A percentile compares a stretch with the other conserved stretches of the same genome.
These are phyloP conservation scores for Melieria omissa DNA, from an alignment of 2,888 invertebrate species.

Conservation along the genomic window DNA sequence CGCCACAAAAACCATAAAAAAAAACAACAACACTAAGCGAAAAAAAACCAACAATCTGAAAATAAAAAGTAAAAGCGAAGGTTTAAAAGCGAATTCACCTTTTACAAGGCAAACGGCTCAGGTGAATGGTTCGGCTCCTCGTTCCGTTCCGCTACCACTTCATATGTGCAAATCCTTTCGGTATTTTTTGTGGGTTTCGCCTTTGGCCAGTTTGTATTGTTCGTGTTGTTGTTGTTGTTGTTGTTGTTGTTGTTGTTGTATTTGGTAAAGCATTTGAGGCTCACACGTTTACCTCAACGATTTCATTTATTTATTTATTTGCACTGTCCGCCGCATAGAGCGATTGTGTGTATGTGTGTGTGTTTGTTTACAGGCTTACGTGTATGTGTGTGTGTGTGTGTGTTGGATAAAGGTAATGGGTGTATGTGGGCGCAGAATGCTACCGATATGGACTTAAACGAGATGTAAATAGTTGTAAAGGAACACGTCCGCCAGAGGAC, in stretches of 20 bases:
- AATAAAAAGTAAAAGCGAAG: neutral
- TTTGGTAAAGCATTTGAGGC: slow-evolving; percentile 28
- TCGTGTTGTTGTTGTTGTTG: neutral
- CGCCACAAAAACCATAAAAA: no score
- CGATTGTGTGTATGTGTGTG: neutral
- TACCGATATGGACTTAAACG: slow-evolving; percentile 28
- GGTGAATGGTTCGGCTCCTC: neutral
- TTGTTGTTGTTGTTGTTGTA: slow-evolving; percentile 16
- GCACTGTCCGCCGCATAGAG: neutral
- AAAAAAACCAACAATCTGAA: neutral
- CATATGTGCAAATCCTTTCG: slow-evolving; percentile 21
- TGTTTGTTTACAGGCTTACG: slow-evolving; percentile 1
- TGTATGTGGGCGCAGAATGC: neutral
- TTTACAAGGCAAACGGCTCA: neutral
- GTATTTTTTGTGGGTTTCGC: neutral
- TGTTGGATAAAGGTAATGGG: neutral
- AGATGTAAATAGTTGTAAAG: slow-evolving; percentile 26
- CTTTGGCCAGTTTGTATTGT: slow-evolving; percentile 6
- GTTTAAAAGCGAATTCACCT: slow-evolving; percentile 14
- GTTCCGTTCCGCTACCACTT: neutral
- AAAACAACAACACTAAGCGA: neutral
- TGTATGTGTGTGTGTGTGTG: neutral
- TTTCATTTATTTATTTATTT: slow-evolving; percentile 22
- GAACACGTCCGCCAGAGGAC: neutral
- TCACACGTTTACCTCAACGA: slow-evolving; percentile 32